phyloP scores from a whole-genome alignment of 2,888 invertebrate species.

The Caenorhabditis sp. region DNA sequence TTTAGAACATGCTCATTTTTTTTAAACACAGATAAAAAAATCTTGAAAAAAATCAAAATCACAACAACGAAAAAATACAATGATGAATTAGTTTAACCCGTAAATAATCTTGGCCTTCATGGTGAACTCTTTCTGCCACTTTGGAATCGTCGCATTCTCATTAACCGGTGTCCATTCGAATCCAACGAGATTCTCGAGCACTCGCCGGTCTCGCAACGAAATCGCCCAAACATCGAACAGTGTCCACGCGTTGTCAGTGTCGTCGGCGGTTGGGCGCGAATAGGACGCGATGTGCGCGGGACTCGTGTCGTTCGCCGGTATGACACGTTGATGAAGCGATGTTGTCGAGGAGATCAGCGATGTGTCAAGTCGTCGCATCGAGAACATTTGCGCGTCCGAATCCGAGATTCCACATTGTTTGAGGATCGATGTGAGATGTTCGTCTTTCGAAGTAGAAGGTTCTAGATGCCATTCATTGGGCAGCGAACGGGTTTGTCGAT shows the following conservation, averaged over 20 bases:
- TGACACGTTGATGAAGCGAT: conserved; percentile 23
- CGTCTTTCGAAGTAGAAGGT: conserved; percentile 43
- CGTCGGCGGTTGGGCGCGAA: conserved; percentile 49
- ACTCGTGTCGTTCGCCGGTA: conserved; percentile 41
- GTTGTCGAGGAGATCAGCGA: conserved; percentile 26
- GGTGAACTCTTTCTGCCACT: conserved; percentile 34
- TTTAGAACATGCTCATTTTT: too few species aligned
- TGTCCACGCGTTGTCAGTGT: conserved; percentile 70
- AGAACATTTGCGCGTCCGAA: conserved; percentile 49
- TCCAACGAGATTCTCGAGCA: conserved; percentile 20
- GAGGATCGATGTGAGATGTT: conserved; percentile 45
- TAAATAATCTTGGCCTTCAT: conserved; percentile 29
- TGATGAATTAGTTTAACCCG: conserved; percentile 29
- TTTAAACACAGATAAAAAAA: too few species aligned
- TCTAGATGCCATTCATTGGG: conserved; percentile 61
- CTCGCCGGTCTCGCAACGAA: conserved; percentile 37
- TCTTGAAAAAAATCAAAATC: too few species aligned
- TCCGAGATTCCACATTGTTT: conserved; percentile 49
- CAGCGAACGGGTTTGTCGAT: conserved; percentile 35
- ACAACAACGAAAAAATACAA: too few species aligned
- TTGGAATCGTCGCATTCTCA: conserved; percentile 10
- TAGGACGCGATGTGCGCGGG: conserved; percentile 40
- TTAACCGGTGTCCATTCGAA: conserved; percentile 34
- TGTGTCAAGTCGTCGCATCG: conserved; percentile 49
- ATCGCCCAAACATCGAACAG: conserved; percentile 64